These are phyloP conservation scores for Manis crassicaudata DNA, from an alignment of 2,797 vertebrate genomes.

Conservation along the genomic window DNA sequence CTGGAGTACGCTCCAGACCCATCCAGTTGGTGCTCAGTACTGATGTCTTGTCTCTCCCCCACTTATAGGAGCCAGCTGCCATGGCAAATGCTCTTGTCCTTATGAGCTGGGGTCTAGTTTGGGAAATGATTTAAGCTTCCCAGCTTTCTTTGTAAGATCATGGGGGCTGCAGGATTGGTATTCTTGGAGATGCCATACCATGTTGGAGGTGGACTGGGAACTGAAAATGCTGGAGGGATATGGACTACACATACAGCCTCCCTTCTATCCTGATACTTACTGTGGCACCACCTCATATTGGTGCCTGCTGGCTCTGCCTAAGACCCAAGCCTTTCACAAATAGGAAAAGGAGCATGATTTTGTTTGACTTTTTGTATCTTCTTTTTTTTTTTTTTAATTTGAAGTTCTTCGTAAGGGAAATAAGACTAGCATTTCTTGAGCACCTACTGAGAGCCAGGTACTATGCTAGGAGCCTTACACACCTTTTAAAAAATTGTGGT, in stretches of 20 bases:
- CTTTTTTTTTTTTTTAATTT: neutral
- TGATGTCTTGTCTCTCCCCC: neutral
- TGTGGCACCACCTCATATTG: neutral
- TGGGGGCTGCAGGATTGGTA: neutral
- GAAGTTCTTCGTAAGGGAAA: neutral
- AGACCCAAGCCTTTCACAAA: neutral
- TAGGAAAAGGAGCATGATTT: slow-evolving; percentile 34
- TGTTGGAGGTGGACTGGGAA: neutral
- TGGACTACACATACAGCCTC: slow-evolving; percentile 18
- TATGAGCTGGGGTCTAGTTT: slow-evolving; percentile 36
- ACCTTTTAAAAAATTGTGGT: neutral
- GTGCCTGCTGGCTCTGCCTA: neutral
- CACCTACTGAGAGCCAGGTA: neutral
- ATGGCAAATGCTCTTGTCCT: slow-evolving; percentile 24
- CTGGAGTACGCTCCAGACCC: neutral
- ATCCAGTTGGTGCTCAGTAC: slow-evolving; percentile 15
- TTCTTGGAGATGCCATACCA: slow-evolving; percentile 25
- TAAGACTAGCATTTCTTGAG: neutral
- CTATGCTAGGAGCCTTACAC: neutral
- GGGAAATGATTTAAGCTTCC: slow-evolving; percentile 20
- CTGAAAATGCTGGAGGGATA: neutral
- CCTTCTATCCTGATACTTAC: slow-evolving; percentile 22
- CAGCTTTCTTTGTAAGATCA: neutral
- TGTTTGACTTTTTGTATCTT: neutral
- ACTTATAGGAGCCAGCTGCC: slow-evolving; percentile 52